phyloP scores from a whole-genome alignment of 2,797 vertebrate genomes.

The Poeciliopsis infans region DNA sequence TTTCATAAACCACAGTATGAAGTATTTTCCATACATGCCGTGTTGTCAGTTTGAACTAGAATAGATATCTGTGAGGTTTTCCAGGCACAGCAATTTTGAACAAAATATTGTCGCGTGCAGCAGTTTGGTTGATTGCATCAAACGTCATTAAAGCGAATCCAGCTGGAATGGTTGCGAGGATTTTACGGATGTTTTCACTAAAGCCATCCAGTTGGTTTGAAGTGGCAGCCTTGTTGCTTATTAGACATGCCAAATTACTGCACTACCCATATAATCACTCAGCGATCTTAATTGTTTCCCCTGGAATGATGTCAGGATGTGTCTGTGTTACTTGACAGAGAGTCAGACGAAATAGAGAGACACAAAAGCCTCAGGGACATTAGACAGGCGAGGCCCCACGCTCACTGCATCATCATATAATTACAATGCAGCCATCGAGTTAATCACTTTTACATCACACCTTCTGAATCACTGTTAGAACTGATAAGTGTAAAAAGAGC shows the following conservation, averaged over 20 bases:
- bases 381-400: conserved; percentile 35
- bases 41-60: background rate
- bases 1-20: background rate
- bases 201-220: conserved; percentile 7
- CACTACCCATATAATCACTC: conserved; percentile 8
- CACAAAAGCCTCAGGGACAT: conserved; percentile 28
- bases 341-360: conserved; percentile 28
- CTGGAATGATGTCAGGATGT: conserved; percentile 13
- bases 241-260: conserved; percentile 18
- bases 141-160: conserved; percentile 3
- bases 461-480: conserved; percentile 28
- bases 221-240: conserved; percentile 9
- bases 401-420: conserved; percentile 43
- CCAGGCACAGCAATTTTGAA: background rate
- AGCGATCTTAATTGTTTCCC: conserved; percentile 20
- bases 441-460: conserved; percentile 41
- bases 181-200: conserved; percentile 15
- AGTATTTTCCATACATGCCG: background rate
- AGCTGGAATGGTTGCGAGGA: conserved; percentile 11
- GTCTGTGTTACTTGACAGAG: conserved; percentile 13
- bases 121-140: background rate
- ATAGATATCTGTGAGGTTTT: background rate
- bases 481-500: conserved; percentile 13
- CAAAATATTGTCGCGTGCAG: background rate
- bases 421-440: conserved; percentile 39